Conservation (phyloP, 2,797 vertebrate species). For the Gambusia yucatana region DNA sequence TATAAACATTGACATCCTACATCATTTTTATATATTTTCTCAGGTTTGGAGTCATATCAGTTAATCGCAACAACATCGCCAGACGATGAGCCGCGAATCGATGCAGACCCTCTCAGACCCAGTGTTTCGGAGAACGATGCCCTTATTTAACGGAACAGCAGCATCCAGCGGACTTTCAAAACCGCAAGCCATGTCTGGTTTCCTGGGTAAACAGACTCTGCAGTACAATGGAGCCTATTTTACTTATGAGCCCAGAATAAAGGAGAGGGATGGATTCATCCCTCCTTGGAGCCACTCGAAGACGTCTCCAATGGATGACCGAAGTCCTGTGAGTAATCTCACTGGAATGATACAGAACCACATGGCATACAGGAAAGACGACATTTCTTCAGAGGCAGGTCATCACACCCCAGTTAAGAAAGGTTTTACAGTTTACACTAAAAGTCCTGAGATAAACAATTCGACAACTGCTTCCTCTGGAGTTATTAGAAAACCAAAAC, state of each 20-base stretch:
- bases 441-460: conserved; percentile 64
- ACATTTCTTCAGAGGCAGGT: conserved; percentile 67
- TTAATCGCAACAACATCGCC: conserved; percentile 34
- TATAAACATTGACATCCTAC: conserved; percentile 26
- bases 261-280: conserved; percentile 65
- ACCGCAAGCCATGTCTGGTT: conserved; percentile 59
- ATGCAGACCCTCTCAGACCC: conserved; percentile 72
- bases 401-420: conserved; percentile 67
- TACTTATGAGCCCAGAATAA: conserved; percentile 75
- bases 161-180: conserved; percentile 65
- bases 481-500: conserved; percentile 54
- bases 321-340: conserved; percentile 69
- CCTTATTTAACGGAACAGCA: conserved; percentile 76
- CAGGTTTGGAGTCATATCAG: conserved; percentile 61
- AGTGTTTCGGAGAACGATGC: conserved; percentile 81
- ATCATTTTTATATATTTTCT: conserved; percentile 9
- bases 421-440: conserved; percentile 70
- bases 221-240: conserved; percentile 85
- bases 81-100: conserved; percentile 84
- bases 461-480: conserved; percentile 52
- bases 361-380: conserved; percentile 75
- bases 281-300: conserved; percentile 75
- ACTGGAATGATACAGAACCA: conserved; percentile 63
- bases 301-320: conserved; percentile 59
- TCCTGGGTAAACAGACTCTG: conserved; percentile 66